phyloP scores from a whole-genome alignment of 1,140 invertebrate genomes.

The Lepeophtheirus salmonis region DNA sequence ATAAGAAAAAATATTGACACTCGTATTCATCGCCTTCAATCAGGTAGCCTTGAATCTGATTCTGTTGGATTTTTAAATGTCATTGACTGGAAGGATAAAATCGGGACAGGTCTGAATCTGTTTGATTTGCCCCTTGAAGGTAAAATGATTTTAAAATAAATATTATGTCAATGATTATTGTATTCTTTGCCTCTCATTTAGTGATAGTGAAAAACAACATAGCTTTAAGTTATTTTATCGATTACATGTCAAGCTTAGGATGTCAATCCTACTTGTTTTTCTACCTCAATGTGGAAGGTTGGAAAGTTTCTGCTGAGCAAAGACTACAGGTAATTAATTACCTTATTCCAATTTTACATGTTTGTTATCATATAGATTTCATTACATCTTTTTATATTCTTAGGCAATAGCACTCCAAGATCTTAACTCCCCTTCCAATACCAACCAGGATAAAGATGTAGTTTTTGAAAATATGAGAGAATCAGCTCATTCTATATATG shows the following conservation, averaged over 20 bases:
- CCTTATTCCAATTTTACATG: background rate
- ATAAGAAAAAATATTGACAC: conserved; percentile 51
- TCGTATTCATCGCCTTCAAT: conserved; percentile 37
- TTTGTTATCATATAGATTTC: too few species aligned
- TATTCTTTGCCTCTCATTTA: background rate
- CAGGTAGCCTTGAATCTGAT: conserved; percentile 26
- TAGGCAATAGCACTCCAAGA: background rate
- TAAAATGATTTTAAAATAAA: background rate
- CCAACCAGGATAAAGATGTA: background rate
- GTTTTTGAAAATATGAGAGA: conserved; percentile 29
- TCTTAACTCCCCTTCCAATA: background rate
- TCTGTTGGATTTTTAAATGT: conserved; percentile 25
- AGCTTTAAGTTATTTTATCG: conserved; percentile 57
- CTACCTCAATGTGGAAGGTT: conserved; percentile 63
- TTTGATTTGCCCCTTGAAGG: conserved; percentile 45
- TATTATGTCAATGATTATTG: background rate
- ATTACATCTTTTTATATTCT: background rate
- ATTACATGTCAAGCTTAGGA: conserved; percentile 49
- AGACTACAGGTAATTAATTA: conserved; percentile 40
- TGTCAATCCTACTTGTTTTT: conserved; percentile 57
- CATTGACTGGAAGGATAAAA: conserved; percentile 30
- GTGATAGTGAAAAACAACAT: conserved; percentile 59
- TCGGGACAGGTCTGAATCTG: conserved; percentile 35
- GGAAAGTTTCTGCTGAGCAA: conserved; percentile 52
- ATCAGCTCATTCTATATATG: conserved; percentile 54